These are phyloP conservation scores for Oostethus manadensis DNA, from an alignment of 2,113 vertebrate species.

Conservation along the genomic window DNA sequence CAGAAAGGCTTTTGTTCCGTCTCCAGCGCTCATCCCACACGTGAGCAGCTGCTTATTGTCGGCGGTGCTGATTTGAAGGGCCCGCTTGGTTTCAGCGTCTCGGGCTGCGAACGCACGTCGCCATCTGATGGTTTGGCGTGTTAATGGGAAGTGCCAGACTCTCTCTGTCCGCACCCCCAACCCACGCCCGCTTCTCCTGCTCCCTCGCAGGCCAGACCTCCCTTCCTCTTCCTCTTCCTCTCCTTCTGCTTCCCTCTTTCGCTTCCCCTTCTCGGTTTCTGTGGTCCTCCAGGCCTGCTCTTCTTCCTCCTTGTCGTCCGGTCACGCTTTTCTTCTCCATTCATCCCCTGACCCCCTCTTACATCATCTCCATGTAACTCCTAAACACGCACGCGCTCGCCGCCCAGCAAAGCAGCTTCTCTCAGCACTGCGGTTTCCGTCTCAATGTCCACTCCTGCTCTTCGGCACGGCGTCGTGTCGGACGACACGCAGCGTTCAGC, in stretches of 20 bases:
- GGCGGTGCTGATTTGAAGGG: slow-evolving; percentile 61
- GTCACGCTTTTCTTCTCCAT: slow-evolving; percentile 37
- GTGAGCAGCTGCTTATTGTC: slow-evolving; percentile 69
- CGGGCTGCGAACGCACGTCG: slow-evolving; percentile 60
- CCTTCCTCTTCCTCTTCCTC: slow-evolving; percentile 41
- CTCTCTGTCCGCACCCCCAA: slow-evolving; percentile 49
- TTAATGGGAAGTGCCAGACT: slow-evolving; percentile 59
- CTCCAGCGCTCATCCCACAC: slow-evolving; percentile 56
- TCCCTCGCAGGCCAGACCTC: slow-evolving; percentile 33
- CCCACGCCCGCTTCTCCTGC: slow-evolving; percentile 17
- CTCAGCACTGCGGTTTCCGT: slow-evolving; percentile 62
- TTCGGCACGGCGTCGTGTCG: slow-evolving; percentile 51
- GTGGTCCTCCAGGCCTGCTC: slow-evolving; percentile 51
- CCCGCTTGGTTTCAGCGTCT: slow-evolving; percentile 64
- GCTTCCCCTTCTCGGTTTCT: slow-evolving; percentile 54
- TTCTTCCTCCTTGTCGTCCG: slow-evolving; percentile 17
- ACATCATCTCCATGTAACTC: slow-evolving; percentile 47
- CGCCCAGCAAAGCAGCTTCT: slow-evolving; percentile 48
- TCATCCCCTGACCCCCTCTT: slow-evolving; percentile 41
- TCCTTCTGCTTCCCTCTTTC: slow-evolving; percentile 61
- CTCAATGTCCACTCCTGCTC: slow-evolving; percentile 55
- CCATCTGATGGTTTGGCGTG: slow-evolving; percentile 69
- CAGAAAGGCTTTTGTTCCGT: slow-evolving; percentile 59
- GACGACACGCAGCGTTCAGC: too few species aligned
- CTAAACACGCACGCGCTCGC: slow-evolving; percentile 24